Evolutionary conservation across 1,140 invertebrate species (phyloP).

Genomic region (Lepeophtheirus salmonis): DNA sequence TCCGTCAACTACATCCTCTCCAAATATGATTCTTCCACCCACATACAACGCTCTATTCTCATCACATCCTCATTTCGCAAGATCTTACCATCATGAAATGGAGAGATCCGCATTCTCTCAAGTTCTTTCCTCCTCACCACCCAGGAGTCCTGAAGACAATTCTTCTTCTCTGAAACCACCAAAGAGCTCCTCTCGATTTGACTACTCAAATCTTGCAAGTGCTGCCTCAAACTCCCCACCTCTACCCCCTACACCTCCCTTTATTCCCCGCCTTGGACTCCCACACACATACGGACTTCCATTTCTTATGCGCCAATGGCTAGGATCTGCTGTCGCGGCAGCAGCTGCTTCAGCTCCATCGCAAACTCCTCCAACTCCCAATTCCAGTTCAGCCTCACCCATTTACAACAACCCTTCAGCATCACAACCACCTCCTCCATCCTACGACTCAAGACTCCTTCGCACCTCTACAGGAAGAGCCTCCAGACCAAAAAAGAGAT

Average conservation of each 20-base stretch:
- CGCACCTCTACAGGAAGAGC: slow-evolving; percentile 26
- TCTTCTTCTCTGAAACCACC: neutral
- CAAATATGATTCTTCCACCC: neutral
- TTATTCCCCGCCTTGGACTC: slow-evolving; percentile 8
- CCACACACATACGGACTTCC: slow-evolving; percentile 20
- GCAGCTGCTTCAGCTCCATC: slow-evolving; percentile 19
- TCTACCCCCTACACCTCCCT: neutral
- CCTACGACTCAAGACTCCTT: slow-evolving; percentile 22
- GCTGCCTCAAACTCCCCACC: neutral
- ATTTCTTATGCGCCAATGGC: slow-evolving; percentile 22
- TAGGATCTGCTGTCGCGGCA: slow-evolving; percentile 19
- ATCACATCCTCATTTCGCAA: neutral
- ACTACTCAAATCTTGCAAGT: slow-evolving; percentile 11
- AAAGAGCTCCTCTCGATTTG: neutral
- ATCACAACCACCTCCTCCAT: slow-evolving; percentile 17
- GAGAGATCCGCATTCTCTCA: slow-evolving; percentile 18
- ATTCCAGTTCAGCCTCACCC: slow-evolving; percentile 18
- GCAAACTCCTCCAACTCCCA: slow-evolving; percentile 19
- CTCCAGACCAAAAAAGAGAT: slow-evolving; percentile 89
- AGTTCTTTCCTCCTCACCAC: slow-evolving; percentile 13
- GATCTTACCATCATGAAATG: slow-evolving; percentile 19
- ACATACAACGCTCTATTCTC: neutral
- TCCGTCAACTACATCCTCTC: slow-evolving; percentile 13
- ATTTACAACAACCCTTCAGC: slow-evolving; percentile 13
- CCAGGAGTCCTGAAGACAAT: slow-evolving; percentile 7